Evolutionary conservation across 2,113 vertebrate species (phyloP), one percentile per base, ranked within the genome.

Genomic region (Uria lomvia): DNA sequence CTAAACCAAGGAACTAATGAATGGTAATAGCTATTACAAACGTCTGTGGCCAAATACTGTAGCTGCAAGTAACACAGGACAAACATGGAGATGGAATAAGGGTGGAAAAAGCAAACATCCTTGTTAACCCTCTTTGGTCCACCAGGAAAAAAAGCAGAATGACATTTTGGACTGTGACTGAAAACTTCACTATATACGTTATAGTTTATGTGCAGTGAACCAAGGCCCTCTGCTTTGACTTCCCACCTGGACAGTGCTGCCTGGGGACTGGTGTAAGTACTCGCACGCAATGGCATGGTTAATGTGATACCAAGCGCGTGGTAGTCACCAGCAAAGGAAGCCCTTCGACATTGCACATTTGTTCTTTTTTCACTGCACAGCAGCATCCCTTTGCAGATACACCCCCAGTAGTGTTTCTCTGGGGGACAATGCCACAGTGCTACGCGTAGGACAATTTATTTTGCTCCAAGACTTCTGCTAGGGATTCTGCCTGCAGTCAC

Each of bases 301-400:
- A n/a, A 58, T 55, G 52, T 29, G 58, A 5, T 15, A 38, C 2
- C 38, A 55, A 34, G 24, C 0, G 0, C 1, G 1, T 11, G 15
- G 29, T 30, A 16, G 12, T 10, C 67, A 32, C 18, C 58, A 59
- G 63, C 43, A 40, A 30, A 60, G 26, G 32, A 92, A 86, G 30
- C 62, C 56, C 80, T 49, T 73, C 2, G 4, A 22, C 63, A 56
- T 5, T 45, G 40, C 32, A 43, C 40, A 10, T 66, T 62, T 30
- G n/a, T 22, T 62, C 40, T 87, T 52, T 58, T 50, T 30, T 80
- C 47, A 30, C 16, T 26, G 70, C 59, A 60, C 34, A 52, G 34
- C 60, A 90, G 5, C 0, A 0, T 56, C 19, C n/a, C 12, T 40
- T 62, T 71, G 75, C 43, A 76, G 66, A 58, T 36, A 32, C 12